Conservation (phyloP, 1,140 invertebrate species). For the Platorchestia sp. region DNA sequence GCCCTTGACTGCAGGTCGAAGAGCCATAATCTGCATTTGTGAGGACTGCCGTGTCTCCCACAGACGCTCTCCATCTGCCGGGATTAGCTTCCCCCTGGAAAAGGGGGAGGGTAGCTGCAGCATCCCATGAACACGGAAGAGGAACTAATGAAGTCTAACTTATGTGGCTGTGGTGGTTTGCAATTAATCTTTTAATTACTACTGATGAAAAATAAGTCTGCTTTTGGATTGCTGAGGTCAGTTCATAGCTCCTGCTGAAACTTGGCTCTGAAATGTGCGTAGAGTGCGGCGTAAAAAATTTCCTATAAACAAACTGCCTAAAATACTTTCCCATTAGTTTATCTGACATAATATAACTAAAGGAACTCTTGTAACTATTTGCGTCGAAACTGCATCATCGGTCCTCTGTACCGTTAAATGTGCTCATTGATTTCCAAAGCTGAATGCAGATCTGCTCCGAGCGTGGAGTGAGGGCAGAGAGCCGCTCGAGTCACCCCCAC, state of each 20-base stretch:
- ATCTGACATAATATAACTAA: not conserved
- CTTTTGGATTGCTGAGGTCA: not conserved
- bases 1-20: constrained; percentile 34
- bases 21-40: constrained; percentile 43
- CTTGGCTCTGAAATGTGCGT: not conserved
- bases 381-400: not conserved
- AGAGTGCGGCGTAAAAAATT: not conserved
- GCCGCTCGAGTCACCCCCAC: not conserved
- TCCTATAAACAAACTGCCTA: not conserved
- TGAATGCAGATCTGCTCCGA: not conserved
- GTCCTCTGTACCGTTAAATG: not conserved
- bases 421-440: not conserved
- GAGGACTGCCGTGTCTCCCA: constrained; percentile 19
- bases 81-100: not conserved
- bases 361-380: not conserved
- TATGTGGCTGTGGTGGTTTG: not conserved
- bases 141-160: not conserved
- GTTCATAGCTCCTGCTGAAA: not conserved
- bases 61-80: constrained; percentile 25
- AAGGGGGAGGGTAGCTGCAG: not conserved
- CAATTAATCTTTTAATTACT: not conserved
- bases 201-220: not conserved
- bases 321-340: not conserved
- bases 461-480: not conserved
- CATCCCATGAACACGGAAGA: not conserved